phyloP scores from a whole-genome alignment of 2,113 vertebrate species.

The Argyrosomus japonicus region DNA sequence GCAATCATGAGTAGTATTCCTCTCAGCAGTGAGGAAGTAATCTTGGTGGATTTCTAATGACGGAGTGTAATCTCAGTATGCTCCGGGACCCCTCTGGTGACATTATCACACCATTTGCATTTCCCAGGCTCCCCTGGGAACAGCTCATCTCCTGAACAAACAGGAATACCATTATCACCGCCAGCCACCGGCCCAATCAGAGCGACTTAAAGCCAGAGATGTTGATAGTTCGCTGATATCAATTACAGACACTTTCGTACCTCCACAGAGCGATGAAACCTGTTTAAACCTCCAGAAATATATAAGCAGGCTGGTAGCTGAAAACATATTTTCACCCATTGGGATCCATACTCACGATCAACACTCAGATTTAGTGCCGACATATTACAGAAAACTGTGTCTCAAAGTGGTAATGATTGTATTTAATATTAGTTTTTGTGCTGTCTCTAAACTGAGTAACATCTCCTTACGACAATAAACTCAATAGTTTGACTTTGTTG shows the following conservation, averaged over 20 bases:
- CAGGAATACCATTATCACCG: conserved; percentile 36
- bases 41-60: conserved; percentile 33
- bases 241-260: not conserved
- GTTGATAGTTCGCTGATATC: conserved; percentile 13
- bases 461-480: not conserved
- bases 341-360: not conserved
- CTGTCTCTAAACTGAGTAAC: too few relatives aligned
- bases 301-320: not conserved
- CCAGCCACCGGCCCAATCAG: conserved; percentile 29
- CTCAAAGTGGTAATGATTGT: not conserved
- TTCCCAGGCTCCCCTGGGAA: conserved; percentile 36
- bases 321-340: too few relatives aligned
- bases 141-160: conserved; percentile 53
- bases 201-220: not conserved
- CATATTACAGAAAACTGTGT: not conserved
- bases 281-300: not conserved
- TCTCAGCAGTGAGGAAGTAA: conserved; percentile 30
- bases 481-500: not conserved
- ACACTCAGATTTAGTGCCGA: not conserved
- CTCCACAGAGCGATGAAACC: not conserved
- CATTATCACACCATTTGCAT: conserved; percentile 54
- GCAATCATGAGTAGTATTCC: not conserved
- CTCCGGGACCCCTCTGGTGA: conserved; percentile 51
- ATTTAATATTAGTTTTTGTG: too few relatives aligned
- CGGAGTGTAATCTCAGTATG: conserved; percentile 29